Evolutionary conservation across 2,113 vertebrate species (phyloP).

Genomic region (Labeo rohita): DNA sequence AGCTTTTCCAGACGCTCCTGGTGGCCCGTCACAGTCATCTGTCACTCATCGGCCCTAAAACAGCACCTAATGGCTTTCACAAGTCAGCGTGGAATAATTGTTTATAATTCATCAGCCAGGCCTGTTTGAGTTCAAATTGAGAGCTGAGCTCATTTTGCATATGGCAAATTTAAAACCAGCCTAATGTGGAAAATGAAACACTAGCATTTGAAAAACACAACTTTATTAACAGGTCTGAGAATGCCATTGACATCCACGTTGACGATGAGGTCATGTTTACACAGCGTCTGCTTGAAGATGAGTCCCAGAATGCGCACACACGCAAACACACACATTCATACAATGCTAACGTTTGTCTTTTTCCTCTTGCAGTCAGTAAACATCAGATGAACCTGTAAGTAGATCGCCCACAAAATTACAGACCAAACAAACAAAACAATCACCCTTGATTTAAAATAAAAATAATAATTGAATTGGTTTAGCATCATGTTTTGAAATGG

Average conservation of each 20-base stretch:
- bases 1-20: conserved; percentile 8
- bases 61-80: conserved; percentile 65
- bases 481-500: background rate
- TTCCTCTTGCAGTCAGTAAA: conserved; percentile 35
- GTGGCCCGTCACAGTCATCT: conserved; percentile 9
- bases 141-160: conserved; percentile 67
- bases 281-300: conserved; percentile 53
- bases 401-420: background rate
- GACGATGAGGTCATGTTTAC: conserved; percentile 69
- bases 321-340: conserved; percentile 50
- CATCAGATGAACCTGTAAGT: background rate
- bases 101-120: conserved; percentile 51
- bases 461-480: background rate
- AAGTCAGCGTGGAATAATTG: conserved; percentile 56
- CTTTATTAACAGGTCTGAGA: conserved; percentile 71
- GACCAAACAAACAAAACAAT: background rate
- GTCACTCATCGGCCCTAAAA: conserved; percentile 34
- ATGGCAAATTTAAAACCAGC: conserved; percentile 65
- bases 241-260: conserved; percentile 70
- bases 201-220: conserved; percentile 69
- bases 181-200: conserved; percentile 45
- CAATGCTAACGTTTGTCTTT: conserved; percentile 51
- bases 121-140: conserved; percentile 61
- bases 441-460: background rate
- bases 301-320: conserved; percentile 59